Percentiles rank a stretch among this genome's conserved stretches.
Conservation (phyloP, 2,113 vertebrate species). For the Heloderma charlesbogerti region DNA sequence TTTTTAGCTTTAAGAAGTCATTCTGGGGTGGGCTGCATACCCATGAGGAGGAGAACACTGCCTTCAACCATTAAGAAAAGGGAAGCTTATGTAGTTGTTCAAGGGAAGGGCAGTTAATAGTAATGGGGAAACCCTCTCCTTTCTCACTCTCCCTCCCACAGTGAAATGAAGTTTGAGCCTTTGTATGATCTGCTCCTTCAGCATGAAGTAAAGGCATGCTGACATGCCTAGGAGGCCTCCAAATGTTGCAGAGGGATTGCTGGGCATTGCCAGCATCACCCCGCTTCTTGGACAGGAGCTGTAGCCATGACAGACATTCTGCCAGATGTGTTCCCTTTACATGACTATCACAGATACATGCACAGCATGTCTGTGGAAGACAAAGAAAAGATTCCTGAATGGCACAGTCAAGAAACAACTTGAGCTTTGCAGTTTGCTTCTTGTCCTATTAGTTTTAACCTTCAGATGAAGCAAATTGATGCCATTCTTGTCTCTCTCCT, state of each 20-base stretch:
- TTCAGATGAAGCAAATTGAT: conserved; percentile 55
- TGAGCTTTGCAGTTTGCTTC: conserved; percentile 51
- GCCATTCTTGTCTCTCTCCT: conserved; percentile 12
- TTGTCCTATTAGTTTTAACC: conserved; percentile 57
- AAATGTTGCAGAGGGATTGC: conserved; percentile 3
- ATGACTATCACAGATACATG: conserved; percentile 48
- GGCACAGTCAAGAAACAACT: conserved; percentile 28
- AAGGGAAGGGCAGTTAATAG: no score
- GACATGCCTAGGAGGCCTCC: conserved; percentile 40
- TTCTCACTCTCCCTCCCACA: no score
- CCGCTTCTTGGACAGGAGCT: conserved; percentile 34
- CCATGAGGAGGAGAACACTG: neutral
- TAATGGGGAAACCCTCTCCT: no score
- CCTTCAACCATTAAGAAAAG: no score
- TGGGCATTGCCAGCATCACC: neutral
- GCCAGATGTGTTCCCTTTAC: conserved; percentile 48
- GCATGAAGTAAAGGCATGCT: neutral
- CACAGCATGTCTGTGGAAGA: conserved; percentile 55
- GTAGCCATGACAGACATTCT: conserved; percentile 45
- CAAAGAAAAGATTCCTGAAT: conserved; percentile 51
- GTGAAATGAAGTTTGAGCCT: no score
- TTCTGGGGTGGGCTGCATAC: neutral
- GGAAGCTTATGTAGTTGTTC: no score
- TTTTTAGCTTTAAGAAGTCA: neutral
- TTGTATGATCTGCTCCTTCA: neutral